Base-by-base conservation (phyloP, 2,113 vertebrate genomes). In the Hippopotamus amphibius region DNA sequence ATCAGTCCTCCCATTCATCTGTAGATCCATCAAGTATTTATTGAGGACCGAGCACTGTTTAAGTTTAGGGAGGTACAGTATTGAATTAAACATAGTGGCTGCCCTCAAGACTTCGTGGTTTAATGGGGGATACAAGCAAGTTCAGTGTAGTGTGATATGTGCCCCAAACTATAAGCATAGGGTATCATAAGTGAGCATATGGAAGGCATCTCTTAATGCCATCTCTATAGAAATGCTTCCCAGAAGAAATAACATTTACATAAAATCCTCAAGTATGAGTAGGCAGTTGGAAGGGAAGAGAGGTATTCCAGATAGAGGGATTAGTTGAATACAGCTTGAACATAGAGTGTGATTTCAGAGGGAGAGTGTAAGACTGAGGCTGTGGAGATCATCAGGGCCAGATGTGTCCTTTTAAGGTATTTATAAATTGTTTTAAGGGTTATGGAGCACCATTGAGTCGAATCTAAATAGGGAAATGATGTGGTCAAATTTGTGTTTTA, bases 261-360 rank as follows among this genome's bases (percentile, higher is more conserved):
- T 87, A 77, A 83, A 72, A 33, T 77, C 50, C 68, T 87, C 41
- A 71, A 82, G 61, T 93, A 33, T 90, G 61, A 92, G 76, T 68
- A 66, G 48, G 17, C 21, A 76, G 12, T 82, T 93, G 37, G 53
- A 74, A 21, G 33, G 83, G 5, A 43, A 57, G 57, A 90, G 17
- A 26, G 21, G 14, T 80, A 63, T 61, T 68, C n/a, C 24, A 84
- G 33, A 57, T 50, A 83, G 26, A 80, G 77, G 28, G 9, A 53
- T 94, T 80, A 55, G 12, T 48, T 92, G 88, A 88, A 33, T 85
- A 86, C 41, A 89, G 14, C 50, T 85, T 68, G 43, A 88, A 48
- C 16, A 24, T 26, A 33, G 61, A 83, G n/a, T 84, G 72, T 53
- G 63, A 59, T 79, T 0, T 83, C 26, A 69, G 30, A 26, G 26